phyloP scores from a whole-genome alignment of 1,140 invertebrate species.

The Sitophilus oryzae region DNA sequence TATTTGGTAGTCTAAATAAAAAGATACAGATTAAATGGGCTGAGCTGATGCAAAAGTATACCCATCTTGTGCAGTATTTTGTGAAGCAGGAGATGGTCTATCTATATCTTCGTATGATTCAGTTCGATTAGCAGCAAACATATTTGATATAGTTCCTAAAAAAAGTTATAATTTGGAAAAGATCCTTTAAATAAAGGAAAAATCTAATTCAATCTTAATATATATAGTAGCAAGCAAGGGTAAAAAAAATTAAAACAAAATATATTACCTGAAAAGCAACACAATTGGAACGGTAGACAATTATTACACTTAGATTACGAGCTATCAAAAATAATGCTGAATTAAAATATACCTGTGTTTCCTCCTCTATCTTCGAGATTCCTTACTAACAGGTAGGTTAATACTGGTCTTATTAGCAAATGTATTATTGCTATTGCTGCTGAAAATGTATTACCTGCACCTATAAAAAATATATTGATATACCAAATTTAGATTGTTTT shows the following conservation, averaged over 20 bases:
- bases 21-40: constrained; percentile 11
- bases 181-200: neutral
- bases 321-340: no score
- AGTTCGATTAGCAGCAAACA: constrained; percentile 19
- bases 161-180: neutral
- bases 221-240: no score
- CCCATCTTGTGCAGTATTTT: constrained; percentile 10
- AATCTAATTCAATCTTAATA: neutral
- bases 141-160: constrained; percentile 15
- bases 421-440: constrained; percentile 25
- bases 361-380: constrained; percentile 25
- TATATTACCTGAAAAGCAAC: no score
- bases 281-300: no score
- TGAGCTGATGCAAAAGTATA: constrained; percentile 24
- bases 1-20: no score
- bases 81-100: constrained; percentile 4
- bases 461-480: constrained; percentile 10
- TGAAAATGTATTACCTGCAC: constrained; percentile 20
- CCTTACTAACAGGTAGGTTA: constrained; percentile 15
- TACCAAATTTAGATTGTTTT: no score
- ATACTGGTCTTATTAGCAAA: constrained; percentile 18
- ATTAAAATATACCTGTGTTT: constrained; percentile 13
- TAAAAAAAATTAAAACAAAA: no score
- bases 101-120: constrained; percentile 27
- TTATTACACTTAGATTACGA: no score